Base-by-base conservation (phyloP, 2,888 invertebrate genomes). In the Nomada fucata region DNA sequence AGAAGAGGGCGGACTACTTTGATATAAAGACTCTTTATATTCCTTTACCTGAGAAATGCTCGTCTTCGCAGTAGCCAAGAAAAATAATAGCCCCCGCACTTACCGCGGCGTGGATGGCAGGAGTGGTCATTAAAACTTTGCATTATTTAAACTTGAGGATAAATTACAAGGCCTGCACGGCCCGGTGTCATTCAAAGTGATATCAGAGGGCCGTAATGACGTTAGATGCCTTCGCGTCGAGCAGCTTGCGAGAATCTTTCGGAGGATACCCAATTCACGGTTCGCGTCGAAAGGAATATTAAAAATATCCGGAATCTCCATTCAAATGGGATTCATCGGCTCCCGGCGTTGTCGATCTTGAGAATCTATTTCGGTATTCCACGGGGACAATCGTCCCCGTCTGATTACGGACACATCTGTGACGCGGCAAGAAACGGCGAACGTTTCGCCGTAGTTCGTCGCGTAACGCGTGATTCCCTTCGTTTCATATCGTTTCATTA, bases 71-170 rank as follows among this genome's bases (percentile, higher is more conserved):
- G 57, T 20, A 26, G 26, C 65, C 13, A 65, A 68, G 55, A 15
- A 13, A 59, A 18, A 78, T 84, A 82, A 86, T 83, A 64, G 70
- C 60, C n/a, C 11, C 29, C 23, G 3, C 36, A 50, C 44, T 60
- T 60, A 60, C 53, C 60, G 63, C 69, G 59, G 74, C 59, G 83
- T 80, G 70, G 77, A 76, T 73, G 69, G 55, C 53, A 76, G 79
- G 83, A 79, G 77, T 82, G 70, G 85, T 87, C 87, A 85, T 89
- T 89, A 89, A 88, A 89, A 87, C 83, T 89, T 88, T 87, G 76
- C 86, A 78, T 86, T 89, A 86, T 87, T 87, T 86, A 83, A 81
- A 87, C 78, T 82, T 87, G 79, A 61, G 69, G 81, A 82, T 86
- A 79, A 88, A 88, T 86, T 84, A 86, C 82, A 83, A 81, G 79